Percentiles rank a stretch among this genome's conserved stretches.
Conservation (phyloP, 2,797 vertebrate genomes). For the Macropodus opercularis region DNA sequence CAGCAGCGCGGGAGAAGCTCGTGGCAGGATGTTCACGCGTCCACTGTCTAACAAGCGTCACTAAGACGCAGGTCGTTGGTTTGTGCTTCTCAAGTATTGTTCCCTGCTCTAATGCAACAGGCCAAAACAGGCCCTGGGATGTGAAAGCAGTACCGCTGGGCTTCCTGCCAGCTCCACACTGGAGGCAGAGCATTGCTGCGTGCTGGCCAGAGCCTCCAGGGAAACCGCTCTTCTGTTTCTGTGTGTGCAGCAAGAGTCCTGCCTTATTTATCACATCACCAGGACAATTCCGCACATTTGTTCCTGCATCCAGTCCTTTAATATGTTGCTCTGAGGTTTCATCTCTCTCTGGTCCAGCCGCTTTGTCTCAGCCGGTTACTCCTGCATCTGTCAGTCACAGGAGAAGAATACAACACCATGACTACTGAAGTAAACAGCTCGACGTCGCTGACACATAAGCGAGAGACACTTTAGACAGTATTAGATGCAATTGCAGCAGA, state of each 20-base stretch:
- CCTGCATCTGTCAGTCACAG: slow-evolving; percentile 56
- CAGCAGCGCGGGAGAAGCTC: slow-evolving; percentile 19
- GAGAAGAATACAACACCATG: slow-evolving; percentile 76
- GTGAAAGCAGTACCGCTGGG: slow-evolving; percentile 37
- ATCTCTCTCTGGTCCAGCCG: slow-evolving; percentile 36
- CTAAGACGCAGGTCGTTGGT: too few species aligned
- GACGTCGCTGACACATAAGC: slow-evolving; percentile 29
- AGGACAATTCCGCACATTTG: too few species aligned
- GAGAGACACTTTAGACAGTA: slow-evolving; percentile 24
- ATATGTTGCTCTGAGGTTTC: slow-evolving; percentile 6
- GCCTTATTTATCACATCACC: too few species aligned
- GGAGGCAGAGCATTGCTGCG: slow-evolving; percentile 58
- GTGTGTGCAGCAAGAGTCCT: too few species aligned
- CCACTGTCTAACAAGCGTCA: too few species aligned
- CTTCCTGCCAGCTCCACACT: slow-evolving; percentile 31
- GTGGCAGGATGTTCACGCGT: too few species aligned
- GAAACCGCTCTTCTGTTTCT: slow-evolving; percentile 48
- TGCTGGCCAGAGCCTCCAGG: slow-evolving; percentile 54
- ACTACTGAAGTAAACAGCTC: slow-evolving; percentile 78
- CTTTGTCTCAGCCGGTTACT: slow-evolving; percentile 68
- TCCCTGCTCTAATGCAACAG: slow-evolving; percentile 29
- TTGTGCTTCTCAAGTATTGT: background rate
- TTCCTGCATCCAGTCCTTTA: background rate
- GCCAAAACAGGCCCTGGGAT: slow-evolving; percentile 52
- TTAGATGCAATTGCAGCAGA: slow-evolving; percentile 6